Percentiles rank a stretch among this genome's conserved stretches.
Conservation (phyloP, 2,797 vertebrate species). For the Zonotrichia albicollis region DNA sequence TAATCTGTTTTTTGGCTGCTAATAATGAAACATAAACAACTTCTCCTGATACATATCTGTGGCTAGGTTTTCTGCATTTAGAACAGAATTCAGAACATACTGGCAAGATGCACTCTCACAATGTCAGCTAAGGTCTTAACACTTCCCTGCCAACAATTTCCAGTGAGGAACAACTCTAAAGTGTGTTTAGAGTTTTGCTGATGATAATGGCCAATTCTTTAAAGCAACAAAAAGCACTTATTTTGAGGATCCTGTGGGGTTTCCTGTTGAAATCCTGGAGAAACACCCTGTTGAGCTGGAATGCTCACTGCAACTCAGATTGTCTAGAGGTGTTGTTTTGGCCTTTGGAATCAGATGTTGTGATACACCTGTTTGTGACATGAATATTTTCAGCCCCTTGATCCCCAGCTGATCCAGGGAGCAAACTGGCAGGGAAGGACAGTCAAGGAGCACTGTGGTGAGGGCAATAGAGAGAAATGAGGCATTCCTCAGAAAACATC, state of each 20-base stretch:
- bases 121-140: slow-evolving; percentile 32
- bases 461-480: neutral
- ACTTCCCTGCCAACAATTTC: neutral
- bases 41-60: slow-evolving; percentile 35
- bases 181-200: neutral
- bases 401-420: neutral
- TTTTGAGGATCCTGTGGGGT: neutral
- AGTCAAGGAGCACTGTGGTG: neutral
- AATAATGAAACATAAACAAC: slow-evolving; percentile 41
- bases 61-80: slow-evolving; percentile 34
- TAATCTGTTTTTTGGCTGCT: slow-evolving; percentile 21
- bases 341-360: neutral
- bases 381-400: neutral
- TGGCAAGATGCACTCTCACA: neutral
- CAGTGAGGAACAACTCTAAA: neutral
- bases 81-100: neutral
- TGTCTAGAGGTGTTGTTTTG: neutral
- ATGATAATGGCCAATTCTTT: neutral
- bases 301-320: neutral
- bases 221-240: neutral
- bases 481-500: neutral
- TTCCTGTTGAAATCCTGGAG: neutral
- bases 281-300: neutral
- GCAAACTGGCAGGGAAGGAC: neutral
- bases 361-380: neutral